phyloP scores from a whole-genome alignment of 2,888 invertebrate species.

The Mantis religiosa region DNA sequence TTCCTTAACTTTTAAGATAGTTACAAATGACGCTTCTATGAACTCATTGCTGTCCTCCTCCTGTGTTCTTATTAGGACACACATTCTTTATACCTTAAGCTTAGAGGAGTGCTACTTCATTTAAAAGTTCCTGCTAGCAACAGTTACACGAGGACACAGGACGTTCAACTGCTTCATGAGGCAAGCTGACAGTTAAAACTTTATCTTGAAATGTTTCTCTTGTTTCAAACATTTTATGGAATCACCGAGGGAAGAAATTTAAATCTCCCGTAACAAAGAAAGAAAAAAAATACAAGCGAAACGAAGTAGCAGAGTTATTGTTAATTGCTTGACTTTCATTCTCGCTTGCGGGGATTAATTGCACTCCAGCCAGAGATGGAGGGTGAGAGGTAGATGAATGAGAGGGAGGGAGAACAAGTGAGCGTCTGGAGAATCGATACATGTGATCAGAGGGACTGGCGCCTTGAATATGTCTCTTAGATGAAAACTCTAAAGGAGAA shows the following conservation, averaged over 20 bases:
- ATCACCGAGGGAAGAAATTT: background rate
- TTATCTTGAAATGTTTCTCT: background rate
- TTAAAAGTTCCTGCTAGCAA: no score
- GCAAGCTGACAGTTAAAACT: background rate
- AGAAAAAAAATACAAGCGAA: background rate
- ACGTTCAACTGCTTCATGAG: background rate
- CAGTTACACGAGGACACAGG: background rate
- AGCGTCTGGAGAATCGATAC: background rate
- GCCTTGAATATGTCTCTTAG: background rate
- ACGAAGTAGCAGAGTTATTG: background rate
- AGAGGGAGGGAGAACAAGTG: background rate
- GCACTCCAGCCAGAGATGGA: background rate
- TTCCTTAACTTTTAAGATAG: no score
- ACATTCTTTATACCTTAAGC: no score
- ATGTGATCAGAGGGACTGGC: background rate
- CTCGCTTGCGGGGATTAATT: background rate
- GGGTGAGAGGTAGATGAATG: background rate
- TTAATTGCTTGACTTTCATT: background rate
- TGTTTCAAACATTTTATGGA: background rate
- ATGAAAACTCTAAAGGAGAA: background rate
- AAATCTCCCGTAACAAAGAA: background rate
- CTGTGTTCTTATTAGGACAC: no score
- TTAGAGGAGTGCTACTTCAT: background rate
- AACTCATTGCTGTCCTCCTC: no score
- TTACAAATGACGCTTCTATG: no score